A percentile compares a stretch with the other conserved stretches of the same genome.
These are phyloP conservation scores for Netelia fuscicornis DNA, from an alignment of 2,888 invertebrate genomes.

Conservation along the genomic window DNA sequence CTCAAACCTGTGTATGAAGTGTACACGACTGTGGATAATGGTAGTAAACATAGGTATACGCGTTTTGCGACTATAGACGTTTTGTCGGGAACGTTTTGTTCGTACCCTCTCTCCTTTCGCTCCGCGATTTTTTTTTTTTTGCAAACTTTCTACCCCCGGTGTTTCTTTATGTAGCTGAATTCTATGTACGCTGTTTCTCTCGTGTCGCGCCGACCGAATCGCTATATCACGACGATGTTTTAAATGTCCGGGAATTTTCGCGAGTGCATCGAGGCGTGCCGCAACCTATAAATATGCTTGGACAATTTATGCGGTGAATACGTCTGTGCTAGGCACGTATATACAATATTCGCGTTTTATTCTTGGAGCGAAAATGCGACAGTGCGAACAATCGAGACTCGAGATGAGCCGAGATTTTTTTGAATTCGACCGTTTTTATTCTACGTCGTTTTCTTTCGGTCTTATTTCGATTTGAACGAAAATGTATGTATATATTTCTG, in stretches of 20 bases:
- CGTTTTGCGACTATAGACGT: neutral
- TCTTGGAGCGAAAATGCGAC: too few species aligned
- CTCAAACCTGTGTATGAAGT: conserved; percentile 31
- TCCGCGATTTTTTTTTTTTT: neutral
- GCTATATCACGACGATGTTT: neutral
- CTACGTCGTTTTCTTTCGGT: too few species aligned
- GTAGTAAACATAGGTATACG: neutral
- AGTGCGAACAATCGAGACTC: too few species aligned
- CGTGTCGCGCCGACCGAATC: neutral
- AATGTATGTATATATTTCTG: too few species aligned
- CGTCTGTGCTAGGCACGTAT: too few species aligned
- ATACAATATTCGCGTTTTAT: too few species aligned
- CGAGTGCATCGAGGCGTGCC: neutral
- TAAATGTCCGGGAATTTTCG: neutral
- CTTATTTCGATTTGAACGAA: too few species aligned
- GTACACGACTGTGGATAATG: conserved; percentile 33
- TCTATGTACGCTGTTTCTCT: neutral
- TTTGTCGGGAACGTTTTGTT: neutral
- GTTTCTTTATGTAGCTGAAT: neutral
- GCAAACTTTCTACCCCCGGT: neutral
- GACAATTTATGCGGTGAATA: too few species aligned
- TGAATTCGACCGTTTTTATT: too few species aligned
- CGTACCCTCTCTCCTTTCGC: neutral
- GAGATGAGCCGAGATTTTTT: too few species aligned
- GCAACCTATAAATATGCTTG: neutral